These are phyloP conservation scores for Siniperca scherzeri DNA, from an alignment of 2,797 vertebrate species.

Conservation along the genomic window DNA sequence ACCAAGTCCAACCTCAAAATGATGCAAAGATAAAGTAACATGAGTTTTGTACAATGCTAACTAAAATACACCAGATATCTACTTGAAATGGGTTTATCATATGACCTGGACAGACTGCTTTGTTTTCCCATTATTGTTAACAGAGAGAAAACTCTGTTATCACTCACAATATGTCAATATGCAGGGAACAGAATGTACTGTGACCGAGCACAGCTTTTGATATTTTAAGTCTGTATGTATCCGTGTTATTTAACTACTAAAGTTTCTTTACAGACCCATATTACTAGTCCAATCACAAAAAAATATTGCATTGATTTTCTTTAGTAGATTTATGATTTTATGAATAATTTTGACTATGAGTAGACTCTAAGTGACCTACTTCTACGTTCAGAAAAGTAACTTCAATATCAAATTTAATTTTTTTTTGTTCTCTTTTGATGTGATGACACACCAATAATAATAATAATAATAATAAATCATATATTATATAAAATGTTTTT, in stretches of 20 bases:
- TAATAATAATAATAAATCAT: neutral
- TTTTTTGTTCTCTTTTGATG: neutral
- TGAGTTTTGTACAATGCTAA: neutral
- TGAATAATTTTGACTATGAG: neutral
- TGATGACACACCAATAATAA: neutral
- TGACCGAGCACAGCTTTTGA: neutral
- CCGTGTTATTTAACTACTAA: neutral
- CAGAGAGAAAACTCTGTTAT: neutral
- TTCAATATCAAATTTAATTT: neutral
- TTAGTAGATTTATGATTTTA: neutral
- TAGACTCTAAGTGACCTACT: neutral
- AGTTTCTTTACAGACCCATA: neutral
- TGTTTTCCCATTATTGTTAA: neutral
- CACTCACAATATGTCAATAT: neutral
- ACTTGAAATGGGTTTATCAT: neutral
- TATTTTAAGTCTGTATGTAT: neutral
- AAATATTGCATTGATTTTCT: neutral
- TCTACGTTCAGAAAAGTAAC: too few relatives aligned
- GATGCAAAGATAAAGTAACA: constrained; percentile 40
- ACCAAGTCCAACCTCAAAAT: constrained; percentile 88
- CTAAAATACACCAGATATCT: neutral
- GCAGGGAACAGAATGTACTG: neutral
- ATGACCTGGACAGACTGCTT: neutral
- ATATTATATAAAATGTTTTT: too few relatives aligned
- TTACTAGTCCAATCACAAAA: neutral